A percentile compares a stretch with the other conserved stretches of the same genome.
phyloP scores from a whole-genome alignment of 1,140 invertebrate species.

The Drosophila bocqueti region DNA sequence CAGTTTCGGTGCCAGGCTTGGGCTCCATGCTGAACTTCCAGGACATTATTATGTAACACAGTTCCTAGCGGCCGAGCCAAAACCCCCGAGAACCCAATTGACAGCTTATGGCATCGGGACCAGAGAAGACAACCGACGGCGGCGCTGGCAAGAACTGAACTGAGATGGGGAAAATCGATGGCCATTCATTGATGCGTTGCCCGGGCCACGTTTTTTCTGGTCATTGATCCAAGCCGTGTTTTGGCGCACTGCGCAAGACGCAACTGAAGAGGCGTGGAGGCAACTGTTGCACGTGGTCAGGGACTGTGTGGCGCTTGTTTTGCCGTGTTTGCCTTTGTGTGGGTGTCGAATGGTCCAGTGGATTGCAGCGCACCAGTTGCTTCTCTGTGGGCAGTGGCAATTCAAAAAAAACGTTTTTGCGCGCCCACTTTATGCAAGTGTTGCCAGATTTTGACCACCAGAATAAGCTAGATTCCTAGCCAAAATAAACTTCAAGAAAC shows the following conservation, averaged over 20 bases:
- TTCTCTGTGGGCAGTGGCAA: background rate
- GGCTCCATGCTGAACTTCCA: conserved; percentile 80
- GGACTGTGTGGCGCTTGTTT: conserved; percentile 16
- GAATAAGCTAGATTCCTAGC: too few relatives aligned
- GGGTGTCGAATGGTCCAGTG: conserved; percentile 30
- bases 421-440: conserved; percentile 14
- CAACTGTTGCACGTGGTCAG: conserved; percentile 71
- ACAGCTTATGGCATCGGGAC: conserved; percentile 32
- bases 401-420: conserved; percentile 25
- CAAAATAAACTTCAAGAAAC: too few relatives aligned
- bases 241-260: conserved; percentile 70
- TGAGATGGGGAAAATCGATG: conserved; percentile 71
- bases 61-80: background rate
- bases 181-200: conserved; percentile 19
- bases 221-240: conserved; percentile 63
- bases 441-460: too few relatives aligned
- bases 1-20: conserved; percentile 86
- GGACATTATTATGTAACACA: conserved; percentile 71
- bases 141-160: conserved; percentile 48
- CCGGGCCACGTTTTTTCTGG: conserved; percentile 43
- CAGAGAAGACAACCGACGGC: conserved; percentile 27
- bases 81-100: conserved; percentile 16
- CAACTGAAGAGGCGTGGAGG: conserved; percentile 21
- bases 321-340: background rate
- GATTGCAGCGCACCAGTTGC: conserved; percentile 34